These are phyloP conservation scores for Drosophila athabasca DNA, from an alignment of 1,140 invertebrate species.

Conservation along the genomic window DNA sequence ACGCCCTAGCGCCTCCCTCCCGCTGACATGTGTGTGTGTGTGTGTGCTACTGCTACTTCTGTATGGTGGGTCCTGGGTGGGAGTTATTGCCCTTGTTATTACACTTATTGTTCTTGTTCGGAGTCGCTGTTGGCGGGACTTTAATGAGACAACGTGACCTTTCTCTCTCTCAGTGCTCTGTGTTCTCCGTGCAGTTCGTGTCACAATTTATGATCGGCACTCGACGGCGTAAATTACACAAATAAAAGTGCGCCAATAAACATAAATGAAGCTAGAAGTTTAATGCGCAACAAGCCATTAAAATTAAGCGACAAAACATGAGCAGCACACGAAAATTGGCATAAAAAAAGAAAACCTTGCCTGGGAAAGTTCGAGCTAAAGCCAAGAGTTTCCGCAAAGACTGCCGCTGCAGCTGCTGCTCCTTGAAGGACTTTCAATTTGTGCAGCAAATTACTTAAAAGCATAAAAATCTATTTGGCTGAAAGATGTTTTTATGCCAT, in stretches of 20 bases:
- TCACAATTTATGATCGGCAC: constrained; percentile 71
- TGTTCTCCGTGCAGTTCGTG: constrained; percentile 42
- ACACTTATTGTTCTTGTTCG: constrained; percentile 71
- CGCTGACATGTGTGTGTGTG: constrained; percentile 28
- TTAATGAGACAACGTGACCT: constrained; percentile 79
- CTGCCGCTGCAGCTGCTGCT: constrained; percentile 11
- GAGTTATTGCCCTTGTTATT: constrained; percentile 67
- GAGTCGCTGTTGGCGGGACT: constrained; percentile 31
- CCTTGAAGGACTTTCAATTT: constrained; percentile 40
- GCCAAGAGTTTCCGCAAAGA: constrained; percentile 1
- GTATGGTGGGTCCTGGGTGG: constrained; percentile 1
- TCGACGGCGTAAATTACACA: constrained; percentile 69
- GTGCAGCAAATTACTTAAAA: constrained; percentile 60
- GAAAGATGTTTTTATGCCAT: constrained; percentile 26
- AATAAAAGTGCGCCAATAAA: constrained; percentile 73
- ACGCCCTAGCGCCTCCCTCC: no score
- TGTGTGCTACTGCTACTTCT: not conserved
- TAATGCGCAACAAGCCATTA: constrained; percentile 63
- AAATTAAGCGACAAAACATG: constrained; percentile 80
- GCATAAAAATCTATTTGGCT: constrained; percentile 70
- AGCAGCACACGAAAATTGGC: constrained; percentile 64
- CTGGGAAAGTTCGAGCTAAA: not conserved
- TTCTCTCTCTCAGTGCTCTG: not conserved
- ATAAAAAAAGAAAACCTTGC: constrained; percentile 2
- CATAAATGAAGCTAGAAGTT: constrained; percentile 69